phyloP scores from a whole-genome alignment of 2,113 vertebrate species.

The Mesoclemmys tuberculata region DNA sequence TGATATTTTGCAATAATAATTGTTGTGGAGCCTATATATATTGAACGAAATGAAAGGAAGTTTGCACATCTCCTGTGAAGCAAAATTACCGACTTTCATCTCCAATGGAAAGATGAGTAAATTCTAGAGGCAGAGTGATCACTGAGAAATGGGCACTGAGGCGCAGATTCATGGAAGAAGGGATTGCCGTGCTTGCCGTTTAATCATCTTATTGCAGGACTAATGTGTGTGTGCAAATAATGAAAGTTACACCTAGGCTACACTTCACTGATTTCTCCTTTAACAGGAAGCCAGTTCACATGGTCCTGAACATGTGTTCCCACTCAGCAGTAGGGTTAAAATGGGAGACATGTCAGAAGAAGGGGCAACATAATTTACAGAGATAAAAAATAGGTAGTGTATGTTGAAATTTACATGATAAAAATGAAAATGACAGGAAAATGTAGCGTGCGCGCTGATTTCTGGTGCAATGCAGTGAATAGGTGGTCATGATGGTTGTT shows the following conservation, averaged over 20 bases:
- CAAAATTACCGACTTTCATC: not conserved
- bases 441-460: not conserved
- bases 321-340: not conserved
- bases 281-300: not conserved
- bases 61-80: not conserved
- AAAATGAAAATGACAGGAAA: conserved; percentile 20
- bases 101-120: not conserved
- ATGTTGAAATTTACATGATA: not conserved
- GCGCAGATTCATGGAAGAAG: not conserved
- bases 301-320: not conserved
- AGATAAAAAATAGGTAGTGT: not conserved
- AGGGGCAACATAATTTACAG: not conserved
- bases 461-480: not conserved
- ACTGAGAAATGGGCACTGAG: not conserved
- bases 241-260: not conserved
- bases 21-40: not conserved
- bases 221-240: not conserved
- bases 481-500: not conserved
- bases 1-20: not conserved
- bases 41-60: not conserved
- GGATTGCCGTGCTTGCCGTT: not conserved
- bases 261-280: not conserved
- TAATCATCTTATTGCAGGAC: not conserved
- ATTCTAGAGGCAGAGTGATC: not conserved
- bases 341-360: not conserved